phyloP scores from a whole-genome alignment of 2,113 vertebrate genomes.

The Marcusenius ussheri region DNA sequence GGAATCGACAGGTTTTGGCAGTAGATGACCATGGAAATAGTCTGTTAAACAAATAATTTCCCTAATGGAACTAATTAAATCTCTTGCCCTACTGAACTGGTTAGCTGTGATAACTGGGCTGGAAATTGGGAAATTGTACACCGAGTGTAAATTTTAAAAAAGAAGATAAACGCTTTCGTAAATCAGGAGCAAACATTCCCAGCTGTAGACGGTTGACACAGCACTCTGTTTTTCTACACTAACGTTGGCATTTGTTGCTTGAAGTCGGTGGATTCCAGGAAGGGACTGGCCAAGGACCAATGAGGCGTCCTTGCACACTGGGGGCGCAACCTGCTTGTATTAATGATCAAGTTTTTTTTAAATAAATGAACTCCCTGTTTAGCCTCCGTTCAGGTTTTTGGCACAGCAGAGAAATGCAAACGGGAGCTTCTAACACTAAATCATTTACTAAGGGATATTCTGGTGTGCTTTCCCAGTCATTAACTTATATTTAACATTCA shows the following conservation, averaged over 20 bases:
- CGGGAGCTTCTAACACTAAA: background rate
- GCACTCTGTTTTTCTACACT: background rate
- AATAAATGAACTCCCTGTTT: background rate
- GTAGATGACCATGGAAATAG: background rate
- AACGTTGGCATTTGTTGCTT: background rate
- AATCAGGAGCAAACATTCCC: background rate
- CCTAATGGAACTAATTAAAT: background rate
- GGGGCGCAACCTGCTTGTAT: background rate
- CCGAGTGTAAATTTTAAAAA: background rate
- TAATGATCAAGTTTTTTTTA: background rate
- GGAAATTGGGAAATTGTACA: background rate
- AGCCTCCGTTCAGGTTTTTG: constrained; percentile 19
- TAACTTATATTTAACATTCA: constrained; percentile 27
- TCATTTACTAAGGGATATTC: background rate
- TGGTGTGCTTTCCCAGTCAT: background rate
- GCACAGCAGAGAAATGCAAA: constrained; percentile 16
- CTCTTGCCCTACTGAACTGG: background rate
- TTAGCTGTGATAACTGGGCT: background rate
- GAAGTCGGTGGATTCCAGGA: background rate
- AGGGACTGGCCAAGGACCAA: background rate
- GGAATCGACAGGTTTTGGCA: background rate
- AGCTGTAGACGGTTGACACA: background rate
- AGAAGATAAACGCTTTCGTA: background rate
- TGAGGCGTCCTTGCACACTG: background rate
- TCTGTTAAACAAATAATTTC: background rate